A percentile compares a stretch with the other conserved stretches of the same genome.
Conservation (phyloP, 2,797 vertebrate genomes). For the Leucoraja ocellata region DNA sequence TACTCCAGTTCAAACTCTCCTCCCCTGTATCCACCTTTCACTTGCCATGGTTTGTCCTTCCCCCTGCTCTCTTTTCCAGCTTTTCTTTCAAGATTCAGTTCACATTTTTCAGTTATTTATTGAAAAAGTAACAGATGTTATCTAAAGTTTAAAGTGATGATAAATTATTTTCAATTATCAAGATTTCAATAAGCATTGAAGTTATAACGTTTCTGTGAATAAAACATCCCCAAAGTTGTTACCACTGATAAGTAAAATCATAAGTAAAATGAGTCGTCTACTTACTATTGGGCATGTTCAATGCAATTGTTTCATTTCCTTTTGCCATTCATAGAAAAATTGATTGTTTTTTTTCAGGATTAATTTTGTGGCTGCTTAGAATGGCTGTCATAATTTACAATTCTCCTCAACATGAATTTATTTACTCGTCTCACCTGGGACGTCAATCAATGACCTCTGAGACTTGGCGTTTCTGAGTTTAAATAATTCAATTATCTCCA, state of each 20-base stretch:
- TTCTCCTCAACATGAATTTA: background rate
- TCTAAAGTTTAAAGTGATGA: background rate
- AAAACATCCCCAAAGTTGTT: background rate
- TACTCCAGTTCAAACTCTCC: no score
- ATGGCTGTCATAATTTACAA: background rate
- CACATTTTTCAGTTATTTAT: background rate
- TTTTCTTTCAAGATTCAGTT: background rate
- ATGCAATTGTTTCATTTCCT: background rate
- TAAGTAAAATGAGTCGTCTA: background rate
- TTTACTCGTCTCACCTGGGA: background rate
- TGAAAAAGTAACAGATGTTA: background rate
- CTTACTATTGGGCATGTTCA: background rate
- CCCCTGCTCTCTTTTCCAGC: no score
- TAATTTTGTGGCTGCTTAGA: background rate
- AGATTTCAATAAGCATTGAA: background rate
- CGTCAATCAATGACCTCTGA: background rate
- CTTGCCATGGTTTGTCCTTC: no score
- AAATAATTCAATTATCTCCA: slow-evolving; percentile 22
- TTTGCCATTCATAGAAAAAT: background rate
- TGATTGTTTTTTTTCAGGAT: background rate
- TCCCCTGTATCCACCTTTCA: no score
- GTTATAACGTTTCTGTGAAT: background rate
- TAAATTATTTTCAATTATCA: background rate
- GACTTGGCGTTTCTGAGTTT: background rate
- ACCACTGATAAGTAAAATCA: background rate